These are phyloP conservation scores for Xestia xanthographa DNA, from an alignment of 2,888 invertebrate genomes.

Conservation along the genomic window DNA sequence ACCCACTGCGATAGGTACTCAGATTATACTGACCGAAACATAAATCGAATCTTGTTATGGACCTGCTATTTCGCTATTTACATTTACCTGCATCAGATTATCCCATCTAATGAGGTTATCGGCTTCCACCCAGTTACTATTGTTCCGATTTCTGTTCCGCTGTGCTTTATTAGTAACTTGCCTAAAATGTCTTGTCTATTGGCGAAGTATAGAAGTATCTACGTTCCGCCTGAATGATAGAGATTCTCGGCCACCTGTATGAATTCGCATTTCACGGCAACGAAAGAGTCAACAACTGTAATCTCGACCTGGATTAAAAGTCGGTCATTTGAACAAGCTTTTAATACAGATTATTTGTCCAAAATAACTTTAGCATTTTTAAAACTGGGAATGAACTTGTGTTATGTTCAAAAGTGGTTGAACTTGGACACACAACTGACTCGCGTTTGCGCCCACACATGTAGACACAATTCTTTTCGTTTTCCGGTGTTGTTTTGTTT, in stretches of 20 bases:
- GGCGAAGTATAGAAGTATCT: neutral
- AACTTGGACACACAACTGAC: conserved; percentile 8
- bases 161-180: conserved; percentile 72
- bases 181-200: conserved; percentile 38
- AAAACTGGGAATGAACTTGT: neutral
- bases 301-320: conserved; percentile 43
- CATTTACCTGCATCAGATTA: conserved; percentile 81
- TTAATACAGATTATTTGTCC: conserved; percentile 31
- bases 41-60: conserved; percentile 87
- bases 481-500: conserved; percentile 38
- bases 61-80: conserved; percentile 86
- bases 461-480: conserved; percentile 16
- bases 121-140: conserved; percentile 73
- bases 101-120: conserved; percentile 85
- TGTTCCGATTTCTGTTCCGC: conserved; percentile 73
- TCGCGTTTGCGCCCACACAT: conserved; percentile 39
- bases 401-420: conserved; percentile 1
- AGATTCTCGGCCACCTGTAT: conserved; percentile 14
- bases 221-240: conserved; percentile 17
- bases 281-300: conserved; percentile 62
- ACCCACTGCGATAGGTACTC: conserved; percentile 79
- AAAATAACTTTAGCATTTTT: conserved; percentile 29
- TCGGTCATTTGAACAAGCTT: conserved; percentile 26
- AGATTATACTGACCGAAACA: conserved; percentile 83
- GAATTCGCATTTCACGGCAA: conserved; percentile 37